Base-by-base conservation (phyloP, 2,797 vertebrate genomes). In the Poecilia gillii region DNA sequence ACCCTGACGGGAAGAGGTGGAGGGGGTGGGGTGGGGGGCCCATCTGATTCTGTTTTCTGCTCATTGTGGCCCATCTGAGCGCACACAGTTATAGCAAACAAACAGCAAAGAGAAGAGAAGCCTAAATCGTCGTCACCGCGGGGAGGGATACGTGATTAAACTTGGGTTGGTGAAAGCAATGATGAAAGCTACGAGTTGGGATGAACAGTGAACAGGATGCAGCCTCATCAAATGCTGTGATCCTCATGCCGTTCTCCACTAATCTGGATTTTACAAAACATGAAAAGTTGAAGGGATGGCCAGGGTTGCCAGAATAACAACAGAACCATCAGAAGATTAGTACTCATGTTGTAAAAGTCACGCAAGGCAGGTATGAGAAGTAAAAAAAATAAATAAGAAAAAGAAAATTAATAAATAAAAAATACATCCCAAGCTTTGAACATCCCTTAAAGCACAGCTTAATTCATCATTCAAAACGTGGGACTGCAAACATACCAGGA, bases 21-120 rank as follows among this genome's bases (percentile, higher is more conserved):
- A 47, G 14, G 46, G 1, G 9, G 43, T 41, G 45, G 13, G 9
- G 2, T n/a, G 49, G 79, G 75, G 83, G 89, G 72, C 82, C 68
- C 14, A 39, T 85, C 82, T 78, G 71, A 90, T 92, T 88, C 68
- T 80, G 45, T 88, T 88, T 87, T 91, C 45, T 25, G 33, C 78
- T 92, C 74, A 81, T 85, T 83, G 62, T 81, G 76, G 68, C 89
- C 64, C 68, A 85, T 79, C 81, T 87, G 79, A 70, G 85, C 72
- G 66, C 75, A 47, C 84, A 81, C 74, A 79, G 81, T 85, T 81
- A 33, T 77, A 81, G 78, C 84, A 84, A 87, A 83, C 66, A 80
- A 82, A 83, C 68, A 78, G 85, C 84, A 84, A 86, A 76, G 75
- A 77, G 77, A 62, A 80, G 82, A 77, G 77, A 62, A 80, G 82